These are phyloP conservation scores for Mythimna impura DNA, from an alignment of 2,888 invertebrate species.

Conservation along the genomic window DNA sequence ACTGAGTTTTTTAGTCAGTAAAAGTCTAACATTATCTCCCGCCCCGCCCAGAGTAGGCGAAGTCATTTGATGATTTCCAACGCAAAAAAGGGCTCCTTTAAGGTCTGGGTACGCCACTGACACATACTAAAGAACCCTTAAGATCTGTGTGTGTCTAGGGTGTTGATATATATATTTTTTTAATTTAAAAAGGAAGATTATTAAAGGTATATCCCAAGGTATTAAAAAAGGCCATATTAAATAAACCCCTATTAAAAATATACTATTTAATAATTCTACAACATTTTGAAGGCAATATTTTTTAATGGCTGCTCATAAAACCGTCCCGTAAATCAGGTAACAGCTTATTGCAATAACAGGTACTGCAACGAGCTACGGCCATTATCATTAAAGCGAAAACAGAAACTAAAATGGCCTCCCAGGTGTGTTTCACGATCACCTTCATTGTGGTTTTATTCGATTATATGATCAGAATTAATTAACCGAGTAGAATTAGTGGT, in stretches of 20 bases:
- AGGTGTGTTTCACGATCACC: conserved; percentile 28
- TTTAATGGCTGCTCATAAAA: conserved; percentile 14
- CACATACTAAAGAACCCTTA: no score
- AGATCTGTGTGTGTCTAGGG: no score
- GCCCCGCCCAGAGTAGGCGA: no score
- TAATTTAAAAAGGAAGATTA: not conserved
- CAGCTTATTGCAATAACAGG: conserved; percentile 27
- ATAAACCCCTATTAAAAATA: not conserved
- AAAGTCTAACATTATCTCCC: no score
- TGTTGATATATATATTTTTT: not conserved
- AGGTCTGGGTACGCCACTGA: no score
- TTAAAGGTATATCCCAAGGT: not conserved
- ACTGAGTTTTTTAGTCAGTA: no score
- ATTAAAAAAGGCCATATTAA: not conserved
- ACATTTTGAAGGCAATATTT: not conserved
- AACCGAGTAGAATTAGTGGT: conserved; percentile 27
- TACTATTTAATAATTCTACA: conserved; percentile 2
- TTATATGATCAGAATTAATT: conserved; percentile 54
- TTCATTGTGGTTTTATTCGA: conserved; percentile 31
- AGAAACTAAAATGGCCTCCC: conserved; percentile 17
- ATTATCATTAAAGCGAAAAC: conserved; percentile 17
- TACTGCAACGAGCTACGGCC: not conserved
- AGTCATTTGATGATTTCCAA: no score
- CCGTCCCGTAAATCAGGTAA: conserved; percentile 26
- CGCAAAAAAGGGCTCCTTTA: no score